Evolutionary conservation across 2,113 vertebrate genomes (phyloP), one percentile per base, ranked within the genome.

Genomic region (Cygnus atratus): DNA sequence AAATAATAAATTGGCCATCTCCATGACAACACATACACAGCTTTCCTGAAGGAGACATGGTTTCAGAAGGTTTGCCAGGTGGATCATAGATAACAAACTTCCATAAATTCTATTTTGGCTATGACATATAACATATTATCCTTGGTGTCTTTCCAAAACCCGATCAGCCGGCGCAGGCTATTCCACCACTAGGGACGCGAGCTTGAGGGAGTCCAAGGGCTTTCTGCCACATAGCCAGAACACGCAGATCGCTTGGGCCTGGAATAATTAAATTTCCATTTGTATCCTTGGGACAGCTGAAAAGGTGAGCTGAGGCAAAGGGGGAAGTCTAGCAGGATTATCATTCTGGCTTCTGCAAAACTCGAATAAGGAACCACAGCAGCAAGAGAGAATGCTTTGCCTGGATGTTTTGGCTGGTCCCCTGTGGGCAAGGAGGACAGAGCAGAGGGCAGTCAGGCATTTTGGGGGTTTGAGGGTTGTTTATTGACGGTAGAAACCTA

Each of bases 21-120:
- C 88, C 39, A 91, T 91, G 85, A 63, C 79, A 87, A 92, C 91
- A 76, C 29, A 84, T 93, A 91, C 43, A 73, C 67, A 79, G 76
- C 68, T 73, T 66, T 81, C 59, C 54, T 58, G 46, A 88, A 8
- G 3, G 58, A 84, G 80, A 37, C 15, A 1, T 94, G 75, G 25
- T 62, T 91, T 97, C 82, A 84, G 91, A 90, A 83, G 68, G 20
- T 43, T 93, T 96, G 74, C 90, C 94, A 93, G 91, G 95, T 82
- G 78, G 63, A 92, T 83, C 70, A 78, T 81, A 92, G 95, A 96
- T 96, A 95, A 95, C 87, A 76, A 95, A 75, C 48, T 61, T 61
- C n/a, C 76, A 78, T 84, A 59, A 94, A 54, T 81, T 58, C n/a
- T 54, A 33, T 62, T 75, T 90, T 94, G 83, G 86, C 88, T 91